Percentiles rank a stretch among this genome's conserved stretches.
Evolutionary conservation across 2,797 vertebrate genomes (phyloP).

Genomic region (Cossypha polioptera): DNA sequence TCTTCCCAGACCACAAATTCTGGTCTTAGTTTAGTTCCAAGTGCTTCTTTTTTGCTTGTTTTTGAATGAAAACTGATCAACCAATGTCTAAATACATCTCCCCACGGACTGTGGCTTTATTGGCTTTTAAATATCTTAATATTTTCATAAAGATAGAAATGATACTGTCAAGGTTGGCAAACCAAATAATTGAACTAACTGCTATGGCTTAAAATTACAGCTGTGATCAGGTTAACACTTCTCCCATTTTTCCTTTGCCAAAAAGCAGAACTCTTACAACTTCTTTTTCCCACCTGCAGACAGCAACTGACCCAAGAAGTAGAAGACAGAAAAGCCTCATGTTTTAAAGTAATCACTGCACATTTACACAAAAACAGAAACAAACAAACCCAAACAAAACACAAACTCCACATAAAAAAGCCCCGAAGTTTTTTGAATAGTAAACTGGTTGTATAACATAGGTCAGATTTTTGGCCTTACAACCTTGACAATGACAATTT

Average conservation of each 20-base stretch:
- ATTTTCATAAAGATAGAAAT: slow-evolving; percentile 36
- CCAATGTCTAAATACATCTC: slow-evolving; percentile 5
- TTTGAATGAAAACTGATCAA: slow-evolving; percentile 7
- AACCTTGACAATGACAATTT: slow-evolving; percentile 72
- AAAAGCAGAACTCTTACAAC: slow-evolving; percentile 61
- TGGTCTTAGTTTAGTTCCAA: background rate
- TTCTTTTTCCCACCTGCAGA: slow-evolving; percentile 69
- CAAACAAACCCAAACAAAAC: background rate
- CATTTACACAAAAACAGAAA: background rate
- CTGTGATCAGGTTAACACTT: slow-evolving; percentile 63
- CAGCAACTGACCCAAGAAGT: slow-evolving; percentile 61
- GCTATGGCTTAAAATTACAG: slow-evolving; percentile 57
- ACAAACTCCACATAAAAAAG: background rate
- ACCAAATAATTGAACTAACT: slow-evolving; percentile 76
- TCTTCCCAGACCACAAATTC: background rate
- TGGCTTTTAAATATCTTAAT: background rate
- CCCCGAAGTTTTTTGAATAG: background rate
- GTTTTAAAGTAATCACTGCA: background rate
- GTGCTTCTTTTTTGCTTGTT: background rate
- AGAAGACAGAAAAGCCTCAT: slow-evolving; percentile 64
- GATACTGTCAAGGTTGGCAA: slow-evolving; percentile 75
- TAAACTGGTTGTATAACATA: background rate
- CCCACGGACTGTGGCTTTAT: background rate
- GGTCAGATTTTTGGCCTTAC: slow-evolving; percentile 74
- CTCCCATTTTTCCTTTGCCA: slow-evolving; percentile 52